A percentile compares a stretch with the other conserved stretches of the same genome.
Evolutionary conservation across 2,113 vertebrate genomes (phyloP).

Genomic region (Sciurus niger): DNA sequence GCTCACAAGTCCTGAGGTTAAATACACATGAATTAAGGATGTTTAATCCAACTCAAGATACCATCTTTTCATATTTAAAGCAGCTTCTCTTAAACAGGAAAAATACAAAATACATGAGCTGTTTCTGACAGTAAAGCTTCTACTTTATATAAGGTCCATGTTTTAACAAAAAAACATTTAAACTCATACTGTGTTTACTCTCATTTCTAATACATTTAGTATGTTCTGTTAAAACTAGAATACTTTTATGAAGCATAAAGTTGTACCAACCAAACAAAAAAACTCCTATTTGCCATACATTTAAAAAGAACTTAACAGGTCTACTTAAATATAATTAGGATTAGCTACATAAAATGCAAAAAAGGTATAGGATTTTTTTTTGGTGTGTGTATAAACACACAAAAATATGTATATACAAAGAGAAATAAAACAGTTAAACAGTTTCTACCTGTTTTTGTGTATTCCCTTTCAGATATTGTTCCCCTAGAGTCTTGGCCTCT

Average conservation of each 20-base stretch:
- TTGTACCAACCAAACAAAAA: slow-evolving; percentile 18
- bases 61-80: slow-evolving; percentile 66
- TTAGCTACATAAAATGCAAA: slow-evolving; percentile 52
- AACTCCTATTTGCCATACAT: background rate
- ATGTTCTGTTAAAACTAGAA: slow-evolving; percentile 56
- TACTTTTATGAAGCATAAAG: slow-evolving; percentile 58
- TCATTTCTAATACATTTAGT: slow-evolving; percentile 54
- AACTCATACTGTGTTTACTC: slow-evolving; percentile 52
- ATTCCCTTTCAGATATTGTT: slow-evolving; percentile 80
- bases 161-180: slow-evolving; percentile 37
- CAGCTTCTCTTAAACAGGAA: slow-evolving; percentile 55
- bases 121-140: slow-evolving; percentile 63
- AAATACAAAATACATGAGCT: slow-evolving; percentile 85
- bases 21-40: slow-evolving; percentile 62
- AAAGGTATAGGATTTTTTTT: background rate
- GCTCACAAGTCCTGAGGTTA: slow-evolving; percentile 61
- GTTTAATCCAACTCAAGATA: slow-evolving; percentile 69
- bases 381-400: background rate
- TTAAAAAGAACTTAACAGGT: slow-evolving; percentile 51
- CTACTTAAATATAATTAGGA: slow-evolving; percentile 63
- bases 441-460: slow-evolving; percentile 85
- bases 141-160: slow-evolving; percentile 57
- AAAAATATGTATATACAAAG: slow-evolving; percentile 65
- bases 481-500: slow-evolving; percentile 83
- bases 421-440: slow-evolving; percentile 79